phyloP scores from a whole-genome alignment of 2,797 vertebrate species.

The Atherinosoma microstoma region DNA sequence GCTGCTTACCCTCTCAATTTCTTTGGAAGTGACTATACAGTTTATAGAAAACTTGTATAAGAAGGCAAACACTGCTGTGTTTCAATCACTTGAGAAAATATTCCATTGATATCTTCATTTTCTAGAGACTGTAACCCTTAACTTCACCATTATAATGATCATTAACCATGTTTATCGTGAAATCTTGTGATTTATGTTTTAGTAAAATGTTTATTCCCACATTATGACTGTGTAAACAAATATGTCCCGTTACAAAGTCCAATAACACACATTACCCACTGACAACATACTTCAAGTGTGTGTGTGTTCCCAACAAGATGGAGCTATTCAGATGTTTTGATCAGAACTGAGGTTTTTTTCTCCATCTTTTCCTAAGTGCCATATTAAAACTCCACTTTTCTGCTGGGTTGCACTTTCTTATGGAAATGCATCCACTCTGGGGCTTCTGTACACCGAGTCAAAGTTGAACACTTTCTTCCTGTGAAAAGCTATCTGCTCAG shows the following conservation, averaged over 20 bases:
- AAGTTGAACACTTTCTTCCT: slow-evolving; percentile 74
- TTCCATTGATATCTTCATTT: not conserved
- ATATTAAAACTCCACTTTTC: slow-evolving; percentile 63
- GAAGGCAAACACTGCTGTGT: slow-evolving; percentile 5
- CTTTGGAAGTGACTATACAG: no score
- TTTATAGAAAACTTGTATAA: slow-evolving; percentile 20
- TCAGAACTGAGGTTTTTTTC: slow-evolving; percentile 16
- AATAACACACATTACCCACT: not conserved
- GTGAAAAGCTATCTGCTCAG: slow-evolving; percentile 69
- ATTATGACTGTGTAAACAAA: not conserved
- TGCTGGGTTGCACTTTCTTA: slow-evolving; percentile 70
- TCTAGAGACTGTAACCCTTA: not conserved
- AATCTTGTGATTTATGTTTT: not conserved
- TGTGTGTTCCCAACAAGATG: slow-evolving; percentile 16
- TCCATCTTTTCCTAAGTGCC: not conserved
- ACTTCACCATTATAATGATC: not conserved
- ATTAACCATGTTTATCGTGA: slow-evolving; percentile 5
- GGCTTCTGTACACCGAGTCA: slow-evolving; percentile 52
- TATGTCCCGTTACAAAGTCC: not conserved
- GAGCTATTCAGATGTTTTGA: slow-evolving; percentile 34
- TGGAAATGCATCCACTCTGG: slow-evolving; percentile 57
- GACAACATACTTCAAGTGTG: slow-evolving; percentile 1
- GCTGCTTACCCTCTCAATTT: no score
- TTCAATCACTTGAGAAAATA: slow-evolving; percentile 9
- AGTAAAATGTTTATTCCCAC: not conserved